phyloP scores from a whole-genome alignment of 1,140 invertebrate genomes.

The Parasteatoda tepidariorum region DNA sequence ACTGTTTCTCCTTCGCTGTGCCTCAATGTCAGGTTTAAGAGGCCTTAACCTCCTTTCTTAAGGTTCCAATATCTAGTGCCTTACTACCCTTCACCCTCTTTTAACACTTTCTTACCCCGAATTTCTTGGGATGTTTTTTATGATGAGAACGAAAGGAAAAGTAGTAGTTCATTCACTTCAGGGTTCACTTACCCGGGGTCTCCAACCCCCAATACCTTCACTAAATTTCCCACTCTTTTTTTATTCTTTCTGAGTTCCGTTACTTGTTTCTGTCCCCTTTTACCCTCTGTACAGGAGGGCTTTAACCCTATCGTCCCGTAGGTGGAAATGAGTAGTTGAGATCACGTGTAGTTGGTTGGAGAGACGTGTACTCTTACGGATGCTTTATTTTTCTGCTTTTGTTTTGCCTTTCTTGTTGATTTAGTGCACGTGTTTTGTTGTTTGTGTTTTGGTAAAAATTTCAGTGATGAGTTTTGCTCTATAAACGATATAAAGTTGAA shows the following conservation, averaged over 20 bases:
- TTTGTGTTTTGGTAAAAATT: not conserved
- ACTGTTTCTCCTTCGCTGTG: too few species aligned
- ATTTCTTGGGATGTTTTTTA: constrained; percentile 21
- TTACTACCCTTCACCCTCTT: constrained; percentile 29
- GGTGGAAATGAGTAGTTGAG: constrained; percentile 2
- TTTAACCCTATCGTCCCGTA: constrained; percentile 53
- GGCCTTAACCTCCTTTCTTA: constrained; percentile 13
- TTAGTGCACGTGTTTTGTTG: not conserved
- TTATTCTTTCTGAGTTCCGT: constrained; percentile 51
- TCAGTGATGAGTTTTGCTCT: not conserved
- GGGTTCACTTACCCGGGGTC: constrained; percentile 18
- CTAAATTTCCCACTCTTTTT: constrained; percentile 52
- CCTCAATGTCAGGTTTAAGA: not conserved
- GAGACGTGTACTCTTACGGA: not conserved
- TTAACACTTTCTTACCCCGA: constrained; percentile 33
- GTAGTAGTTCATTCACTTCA: constrained; percentile 16
- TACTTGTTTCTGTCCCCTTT: constrained; percentile 29
- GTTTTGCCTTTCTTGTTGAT: not conserved
- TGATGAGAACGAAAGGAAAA: constrained; percentile 14
- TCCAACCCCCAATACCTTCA: constrained; percentile 29
- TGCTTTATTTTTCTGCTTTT: not conserved
- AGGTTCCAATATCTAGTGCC: not conserved
- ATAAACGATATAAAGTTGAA: not conserved
- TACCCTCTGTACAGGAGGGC: constrained; percentile 21
- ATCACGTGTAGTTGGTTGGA: constrained; percentile 28